phyloP scores from a whole-genome alignment of 1,140 invertebrate species.

The Phocides pigmalion region DNA sequence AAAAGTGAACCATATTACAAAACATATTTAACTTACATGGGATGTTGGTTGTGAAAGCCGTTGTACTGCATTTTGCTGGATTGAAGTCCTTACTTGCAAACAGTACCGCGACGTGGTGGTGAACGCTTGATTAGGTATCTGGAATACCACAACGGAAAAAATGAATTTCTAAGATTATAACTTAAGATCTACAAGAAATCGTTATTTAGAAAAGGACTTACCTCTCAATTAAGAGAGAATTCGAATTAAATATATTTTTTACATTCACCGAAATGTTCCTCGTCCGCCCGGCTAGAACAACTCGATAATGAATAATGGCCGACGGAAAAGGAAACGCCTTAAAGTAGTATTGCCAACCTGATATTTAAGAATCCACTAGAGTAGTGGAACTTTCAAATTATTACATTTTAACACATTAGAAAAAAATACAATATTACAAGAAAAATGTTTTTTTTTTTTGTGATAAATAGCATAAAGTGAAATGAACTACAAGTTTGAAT shows the following conservation, averaged over 20 bases:
- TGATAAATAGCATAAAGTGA: no score
- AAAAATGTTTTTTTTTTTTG: no score
- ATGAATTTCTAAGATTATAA: conserved; percentile 10
- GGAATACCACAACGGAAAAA: conserved; percentile 53
- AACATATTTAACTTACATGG: conserved; percentile 67
- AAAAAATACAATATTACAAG: no score
- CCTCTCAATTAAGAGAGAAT: conserved; percentile 82
- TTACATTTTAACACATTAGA: no score
- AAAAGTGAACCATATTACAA: conserved; percentile 16
- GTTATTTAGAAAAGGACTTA: conserved; percentile 50
- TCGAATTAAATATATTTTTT: conserved; percentile 63
- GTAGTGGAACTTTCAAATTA: no score
- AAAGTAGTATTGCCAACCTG: conserved; percentile 3
- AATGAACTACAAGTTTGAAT: no score
- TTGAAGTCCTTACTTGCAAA: conserved; percentile 46
- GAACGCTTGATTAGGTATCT: conserved; percentile 76
- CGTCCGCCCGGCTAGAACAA: conserved; percentile 85
- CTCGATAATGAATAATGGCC: conserved; percentile 81
- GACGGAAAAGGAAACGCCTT: conserved; percentile 53
- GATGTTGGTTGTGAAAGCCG: conserved; percentile 81
- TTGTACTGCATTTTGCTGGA: conserved; percentile 81
- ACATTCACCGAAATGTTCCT: conserved; percentile 73
- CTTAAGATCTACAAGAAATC: conserved; percentile 14
- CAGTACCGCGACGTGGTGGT: conserved; percentile 65
- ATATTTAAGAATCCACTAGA: neutral